phyloP scores from a whole-genome alignment of 2,797 vertebrate species.

The Molossus molossus region DNA sequence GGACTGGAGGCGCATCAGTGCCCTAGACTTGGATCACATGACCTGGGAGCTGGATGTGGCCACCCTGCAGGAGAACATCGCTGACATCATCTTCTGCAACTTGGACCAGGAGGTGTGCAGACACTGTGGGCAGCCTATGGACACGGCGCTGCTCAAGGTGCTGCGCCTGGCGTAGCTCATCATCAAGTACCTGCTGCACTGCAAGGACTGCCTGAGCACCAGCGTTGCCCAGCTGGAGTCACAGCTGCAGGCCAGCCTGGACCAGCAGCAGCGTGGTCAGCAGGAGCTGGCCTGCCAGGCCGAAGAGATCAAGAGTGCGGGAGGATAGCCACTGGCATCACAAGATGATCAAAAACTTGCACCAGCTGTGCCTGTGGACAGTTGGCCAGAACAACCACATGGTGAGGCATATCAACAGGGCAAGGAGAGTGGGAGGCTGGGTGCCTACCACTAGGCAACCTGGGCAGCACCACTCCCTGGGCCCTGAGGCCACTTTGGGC shows the following conservation, averaged over 20 bases:
- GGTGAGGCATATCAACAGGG: slow-evolving; percentile 79
- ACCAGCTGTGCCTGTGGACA: slow-evolving; percentile 90
- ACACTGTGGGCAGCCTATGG: slow-evolving; percentile 88
- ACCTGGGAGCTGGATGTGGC: slow-evolving; percentile 89
- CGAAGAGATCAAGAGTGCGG: slow-evolving; percentile 83
- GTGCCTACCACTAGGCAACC: background rate
- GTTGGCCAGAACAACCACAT: slow-evolving; percentile 87
- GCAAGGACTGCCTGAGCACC: slow-evolving; percentile 89
- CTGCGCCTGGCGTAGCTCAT: slow-evolving; percentile 92
- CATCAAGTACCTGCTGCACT: slow-evolving; percentile 92
- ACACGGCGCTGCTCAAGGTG: slow-evolving; percentile 90
- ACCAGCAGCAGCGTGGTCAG: slow-evolving; percentile 82
- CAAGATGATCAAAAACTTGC: slow-evolving; percentile 89
- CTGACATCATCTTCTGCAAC: slow-evolving; percentile 89
- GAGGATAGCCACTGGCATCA: slow-evolving; percentile 89
- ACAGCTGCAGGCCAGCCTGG: slow-evolving; percentile 81
- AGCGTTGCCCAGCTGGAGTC: slow-evolving; percentile 86
- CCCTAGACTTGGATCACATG: slow-evolving; percentile 90
- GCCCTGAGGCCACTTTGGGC: background rate
- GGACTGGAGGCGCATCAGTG: slow-evolving; percentile 90
- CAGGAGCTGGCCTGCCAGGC: slow-evolving; percentile 85
- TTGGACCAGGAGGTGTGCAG: slow-evolving; percentile 89
- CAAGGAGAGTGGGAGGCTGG: background rate
- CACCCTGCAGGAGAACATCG: slow-evolving; percentile 90
- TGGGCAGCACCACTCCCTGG: no score